These are phyloP conservation scores for Meliscaeva auricollis DNA, from an alignment of 2,888 invertebrate species.

Conservation along the genomic window DNA sequence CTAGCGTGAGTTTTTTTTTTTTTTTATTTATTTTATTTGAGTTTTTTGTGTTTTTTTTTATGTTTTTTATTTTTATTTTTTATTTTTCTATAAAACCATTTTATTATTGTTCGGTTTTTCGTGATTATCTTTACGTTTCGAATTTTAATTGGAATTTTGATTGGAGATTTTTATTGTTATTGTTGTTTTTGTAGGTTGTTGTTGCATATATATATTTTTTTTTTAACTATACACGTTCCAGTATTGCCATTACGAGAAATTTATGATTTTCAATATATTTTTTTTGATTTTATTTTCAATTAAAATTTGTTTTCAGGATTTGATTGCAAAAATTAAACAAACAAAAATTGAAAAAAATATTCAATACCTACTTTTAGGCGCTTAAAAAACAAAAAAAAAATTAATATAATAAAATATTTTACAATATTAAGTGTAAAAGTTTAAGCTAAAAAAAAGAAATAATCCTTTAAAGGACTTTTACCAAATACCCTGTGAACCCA, in stretches of 20 bases:
- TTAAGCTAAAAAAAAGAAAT: too few relatives aligned
- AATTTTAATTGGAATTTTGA: constrained; percentile 75
- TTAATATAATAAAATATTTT: not conserved
- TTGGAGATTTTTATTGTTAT: constrained; percentile 72
- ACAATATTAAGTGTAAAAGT: too few relatives aligned
- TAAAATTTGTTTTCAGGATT: constrained; percentile 31
- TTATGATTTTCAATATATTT: too few relatives aligned
- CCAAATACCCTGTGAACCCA: too few relatives aligned
- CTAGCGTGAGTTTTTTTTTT: constrained; percentile 6
- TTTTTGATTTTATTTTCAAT: constrained; percentile 30
- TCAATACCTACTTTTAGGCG: not conserved
- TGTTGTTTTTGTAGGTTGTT: constrained; percentile 22
- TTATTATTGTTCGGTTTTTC: constrained; percentile 49
- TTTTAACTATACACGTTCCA: constrained; percentile 19
- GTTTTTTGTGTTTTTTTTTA: constrained; percentile 20
- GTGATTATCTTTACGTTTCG: constrained; percentile 69
- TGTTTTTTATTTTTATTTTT: constrained; percentile 21
- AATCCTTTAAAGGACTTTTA: too few relatives aligned
- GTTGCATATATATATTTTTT: not conserved
- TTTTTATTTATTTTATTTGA: constrained; percentile 12
- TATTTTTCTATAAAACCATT: constrained; percentile 40
- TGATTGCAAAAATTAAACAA: not conserved
- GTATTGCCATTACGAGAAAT: constrained; percentile 35
- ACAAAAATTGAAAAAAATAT: not conserved
- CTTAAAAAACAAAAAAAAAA: not conserved